Evolutionary conservation across 2,888 invertebrate genomes (phyloP).

Genomic region (Cistogaster globosa): DNA sequence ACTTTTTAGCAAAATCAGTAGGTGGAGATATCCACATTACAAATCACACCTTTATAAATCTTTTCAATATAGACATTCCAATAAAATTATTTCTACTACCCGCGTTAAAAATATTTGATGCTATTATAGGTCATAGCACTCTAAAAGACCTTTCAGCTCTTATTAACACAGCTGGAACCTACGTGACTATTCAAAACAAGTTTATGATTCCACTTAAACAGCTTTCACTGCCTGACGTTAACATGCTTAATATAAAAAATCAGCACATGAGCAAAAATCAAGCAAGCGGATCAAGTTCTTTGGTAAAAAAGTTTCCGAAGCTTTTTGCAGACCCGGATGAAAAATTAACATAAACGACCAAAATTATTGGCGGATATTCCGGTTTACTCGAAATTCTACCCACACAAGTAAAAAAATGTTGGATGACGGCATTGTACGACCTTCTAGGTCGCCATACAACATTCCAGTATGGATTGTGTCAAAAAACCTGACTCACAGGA

Average conservation of each 20-base stretch:
- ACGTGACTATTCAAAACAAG: too few relatives aligned
- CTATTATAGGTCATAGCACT: neutral
- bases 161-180: too few relatives aligned
- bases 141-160: neutral
- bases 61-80: constrained; percentile 22
- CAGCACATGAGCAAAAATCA: neutral
- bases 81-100: constrained; percentile 13
- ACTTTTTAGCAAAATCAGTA: constrained; percentile 24
- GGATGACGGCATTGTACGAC: too few relatives aligned
- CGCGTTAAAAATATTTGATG: constrained; percentile 20
- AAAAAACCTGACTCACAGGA: too few relatives aligned
- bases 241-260: too few relatives aligned
- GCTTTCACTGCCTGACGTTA: too few relatives aligned
- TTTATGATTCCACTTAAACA: too few relatives aligned
- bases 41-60: constrained; percentile 17
- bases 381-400: too few relatives aligned
- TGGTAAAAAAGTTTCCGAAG: constrained; percentile 11
- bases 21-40: constrained; percentile 15
- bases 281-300: constrained; percentile 2
- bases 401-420: too few relatives aligned
- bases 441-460: too few relatives aligned
- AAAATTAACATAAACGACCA: neutral
- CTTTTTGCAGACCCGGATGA: constrained; percentile 1
- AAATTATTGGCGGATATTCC: too few relatives aligned
- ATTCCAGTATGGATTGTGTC: too few relatives aligned